phyloP scores from a whole-genome alignment of 2,888 invertebrate species.

The Eristalis pertinax region DNA sequence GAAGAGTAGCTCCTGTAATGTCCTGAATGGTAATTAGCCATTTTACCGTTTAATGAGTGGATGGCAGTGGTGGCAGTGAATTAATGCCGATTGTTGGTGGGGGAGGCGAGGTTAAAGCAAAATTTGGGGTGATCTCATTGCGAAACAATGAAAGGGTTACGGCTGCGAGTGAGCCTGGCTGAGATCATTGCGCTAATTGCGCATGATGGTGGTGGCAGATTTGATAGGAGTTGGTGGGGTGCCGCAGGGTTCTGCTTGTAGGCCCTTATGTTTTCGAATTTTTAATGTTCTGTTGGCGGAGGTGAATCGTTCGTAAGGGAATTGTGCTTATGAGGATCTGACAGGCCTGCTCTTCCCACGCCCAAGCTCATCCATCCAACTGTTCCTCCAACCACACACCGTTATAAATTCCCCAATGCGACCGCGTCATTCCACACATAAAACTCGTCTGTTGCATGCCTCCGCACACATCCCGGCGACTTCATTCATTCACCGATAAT shows the following conservation, averaged over 20 bases:
- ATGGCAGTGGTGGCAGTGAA: neutral
- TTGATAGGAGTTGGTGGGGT: neutral
- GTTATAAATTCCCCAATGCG: neutral
- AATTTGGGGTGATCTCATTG: neutral
- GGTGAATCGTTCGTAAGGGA: neutral
- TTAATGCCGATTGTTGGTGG: neutral
- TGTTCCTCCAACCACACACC: neutral
- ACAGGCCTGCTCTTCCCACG: too few species aligned
- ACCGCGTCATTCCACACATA: conserved; percentile 11
- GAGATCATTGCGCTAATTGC: conserved; percentile 2
- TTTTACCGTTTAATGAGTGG: neutral
- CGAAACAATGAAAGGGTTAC: neutral
- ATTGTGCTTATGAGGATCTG: neutral
- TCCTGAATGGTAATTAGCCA: conserved; percentile 10
- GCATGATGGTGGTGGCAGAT: neutral
- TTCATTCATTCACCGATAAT: conserved; percentile 40
- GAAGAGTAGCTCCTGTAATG: neutral
- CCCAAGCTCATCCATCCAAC: too few species aligned
- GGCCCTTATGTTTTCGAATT: neutral
- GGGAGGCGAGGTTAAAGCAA: neutral
- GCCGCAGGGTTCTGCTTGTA: neutral
- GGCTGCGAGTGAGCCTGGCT: neutral
- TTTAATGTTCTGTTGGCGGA: neutral
- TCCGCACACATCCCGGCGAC: neutral
- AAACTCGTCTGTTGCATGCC: conserved; percentile 10